Conservation (phyloP, 2,113 vertebrate genomes). For the Clarias batrachus region DNA sequence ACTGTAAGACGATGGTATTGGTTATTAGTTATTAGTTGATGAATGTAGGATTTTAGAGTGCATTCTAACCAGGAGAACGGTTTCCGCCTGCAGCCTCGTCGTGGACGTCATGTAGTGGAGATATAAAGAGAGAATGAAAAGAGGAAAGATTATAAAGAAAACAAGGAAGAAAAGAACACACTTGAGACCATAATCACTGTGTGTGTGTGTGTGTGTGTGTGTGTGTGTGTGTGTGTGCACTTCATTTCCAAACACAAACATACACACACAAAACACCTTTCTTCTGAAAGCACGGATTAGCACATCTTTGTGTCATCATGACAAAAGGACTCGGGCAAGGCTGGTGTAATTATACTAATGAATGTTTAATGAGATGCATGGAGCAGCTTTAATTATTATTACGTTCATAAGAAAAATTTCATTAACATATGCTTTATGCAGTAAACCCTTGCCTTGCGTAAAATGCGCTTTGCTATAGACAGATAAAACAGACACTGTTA, state of each 20-base stretch:
- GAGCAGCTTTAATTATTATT: constrained; percentile 65
- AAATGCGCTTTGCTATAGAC: constrained; percentile 6
- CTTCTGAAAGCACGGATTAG: constrained; percentile 51
- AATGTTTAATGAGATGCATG: constrained; percentile 66
- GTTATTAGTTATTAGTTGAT: not conserved
- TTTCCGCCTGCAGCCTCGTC: not conserved
- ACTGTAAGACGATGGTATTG: not conserved
- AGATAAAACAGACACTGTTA: not conserved
- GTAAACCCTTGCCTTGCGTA: constrained; percentile 26
- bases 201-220: constrained; percentile 18
- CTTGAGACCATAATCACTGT: constrained; percentile 13
- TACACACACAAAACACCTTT: constrained; percentile 27
- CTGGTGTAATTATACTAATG: constrained; percentile 69
- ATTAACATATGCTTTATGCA: constrained; percentile 45
- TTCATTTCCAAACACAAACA: constrained; percentile 36
- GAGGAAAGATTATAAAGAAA: constrained; percentile 4
- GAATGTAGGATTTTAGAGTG: not conserved
- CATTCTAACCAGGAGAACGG: not conserved
- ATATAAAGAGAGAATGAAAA: not conserved
- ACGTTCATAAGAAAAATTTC: constrained; percentile 63
- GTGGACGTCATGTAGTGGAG: constrained; percentile 1
- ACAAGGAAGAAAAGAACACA: not conserved
- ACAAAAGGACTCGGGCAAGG: constrained; percentile 60
- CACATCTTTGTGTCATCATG: constrained; percentile 60
- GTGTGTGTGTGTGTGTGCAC: constrained; percentile 37